A percentile compares a stretch with the other conserved stretches of the same genome.
Evolutionary conservation across 2,888 invertebrate species (phyloP).

Genomic region (Hemistola chrysoprasaria): DNA sequence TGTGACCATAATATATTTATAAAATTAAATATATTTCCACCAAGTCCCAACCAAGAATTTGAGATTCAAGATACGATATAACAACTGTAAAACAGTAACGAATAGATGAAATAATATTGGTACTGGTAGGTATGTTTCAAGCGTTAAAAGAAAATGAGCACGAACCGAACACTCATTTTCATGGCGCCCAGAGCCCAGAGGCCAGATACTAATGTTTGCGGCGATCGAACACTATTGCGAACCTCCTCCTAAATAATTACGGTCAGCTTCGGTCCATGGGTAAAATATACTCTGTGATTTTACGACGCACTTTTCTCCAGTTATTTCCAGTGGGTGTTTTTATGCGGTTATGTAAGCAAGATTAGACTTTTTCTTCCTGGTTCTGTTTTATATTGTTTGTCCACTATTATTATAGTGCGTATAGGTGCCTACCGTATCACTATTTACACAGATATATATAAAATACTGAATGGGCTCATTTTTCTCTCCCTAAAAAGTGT

Average conservation of each 20-base stretch:
- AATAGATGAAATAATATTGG: too few species aligned
- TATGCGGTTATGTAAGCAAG: conserved; percentile 9
- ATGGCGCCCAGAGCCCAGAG: conserved; percentile 24
- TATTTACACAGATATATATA: too few species aligned
- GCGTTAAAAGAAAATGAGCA: conserved; percentile 17
- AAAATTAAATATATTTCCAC: too few species aligned
- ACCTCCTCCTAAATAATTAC: conserved; percentile 46
- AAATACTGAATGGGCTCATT: too few species aligned
- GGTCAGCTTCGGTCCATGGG: conserved; percentile 32
- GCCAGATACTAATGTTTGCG: conserved; percentile 41
- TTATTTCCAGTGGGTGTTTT: conserved; percentile 20
- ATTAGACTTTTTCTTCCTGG: not conserved
- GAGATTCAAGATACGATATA: too few species aligned
- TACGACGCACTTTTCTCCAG: conserved; percentile 28
- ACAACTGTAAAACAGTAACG: too few species aligned
- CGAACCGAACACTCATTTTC: conserved; percentile 19
- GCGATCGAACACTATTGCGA: conserved; percentile 34
- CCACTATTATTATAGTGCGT: too few species aligned
- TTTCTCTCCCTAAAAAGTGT: too few species aligned
- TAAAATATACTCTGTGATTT: conserved; percentile 43
- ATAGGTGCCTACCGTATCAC: too few species aligned
- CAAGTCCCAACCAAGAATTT: too few species aligned
- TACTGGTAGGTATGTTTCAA: too few species aligned
- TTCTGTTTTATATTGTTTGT: conserved; percentile 1
- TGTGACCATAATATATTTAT: too few species aligned